phyloP scores from a whole-genome alignment of 2,888 invertebrate species.

The Achlya flavicornis region DNA sequence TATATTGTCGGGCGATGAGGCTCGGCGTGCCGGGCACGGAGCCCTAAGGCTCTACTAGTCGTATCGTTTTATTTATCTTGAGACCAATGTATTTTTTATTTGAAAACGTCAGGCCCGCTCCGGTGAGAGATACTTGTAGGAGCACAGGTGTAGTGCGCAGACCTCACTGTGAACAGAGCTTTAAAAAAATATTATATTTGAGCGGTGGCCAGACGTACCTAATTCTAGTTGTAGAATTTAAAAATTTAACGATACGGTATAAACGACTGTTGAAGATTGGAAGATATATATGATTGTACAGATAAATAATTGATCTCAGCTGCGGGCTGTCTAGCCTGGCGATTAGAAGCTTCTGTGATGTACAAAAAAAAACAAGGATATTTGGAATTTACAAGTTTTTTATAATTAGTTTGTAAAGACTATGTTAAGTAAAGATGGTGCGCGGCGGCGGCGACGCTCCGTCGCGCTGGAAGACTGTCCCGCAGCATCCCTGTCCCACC shows the following conservation, averaged over 20 bases:
- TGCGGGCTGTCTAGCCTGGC: slow-evolving; percentile 63
- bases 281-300: slow-evolving; percentile 80
- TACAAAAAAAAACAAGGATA: slow-evolving; percentile 80
- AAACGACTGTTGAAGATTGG: slow-evolving; percentile 74
- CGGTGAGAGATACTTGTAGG: slow-evolving; percentile 41
- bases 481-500: slow-evolving; percentile 66
- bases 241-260: slow-evolving; percentile 74
- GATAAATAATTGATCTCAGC: slow-evolving; percentile 80
- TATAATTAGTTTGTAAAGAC: slow-evolving; percentile 82
- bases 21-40: slow-evolving; percentile 49
- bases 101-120: slow-evolving; percentile 51
- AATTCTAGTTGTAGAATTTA: slow-evolving; percentile 76
- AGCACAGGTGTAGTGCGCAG: slow-evolving; percentile 26
- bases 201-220: slow-evolving; percentile 50
- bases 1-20: slow-evolving; percentile 47
- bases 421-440: slow-evolving; percentile 79
- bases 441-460: slow-evolving; percentile 44
- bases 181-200: slow-evolving; percentile 58
- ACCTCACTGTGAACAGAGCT: slow-evolving; percentile 51
- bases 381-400: slow-evolving; percentile 83
- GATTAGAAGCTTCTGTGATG: slow-evolving; percentile 78
- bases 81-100: slow-evolving; percentile 79
- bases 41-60: slow-evolving; percentile 62
- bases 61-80: slow-evolving; percentile 77
- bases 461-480: slow-evolving; percentile 56